phyloP scores from a whole-genome alignment of 2,888 invertebrate species.

The Germaria angustata region DNA sequence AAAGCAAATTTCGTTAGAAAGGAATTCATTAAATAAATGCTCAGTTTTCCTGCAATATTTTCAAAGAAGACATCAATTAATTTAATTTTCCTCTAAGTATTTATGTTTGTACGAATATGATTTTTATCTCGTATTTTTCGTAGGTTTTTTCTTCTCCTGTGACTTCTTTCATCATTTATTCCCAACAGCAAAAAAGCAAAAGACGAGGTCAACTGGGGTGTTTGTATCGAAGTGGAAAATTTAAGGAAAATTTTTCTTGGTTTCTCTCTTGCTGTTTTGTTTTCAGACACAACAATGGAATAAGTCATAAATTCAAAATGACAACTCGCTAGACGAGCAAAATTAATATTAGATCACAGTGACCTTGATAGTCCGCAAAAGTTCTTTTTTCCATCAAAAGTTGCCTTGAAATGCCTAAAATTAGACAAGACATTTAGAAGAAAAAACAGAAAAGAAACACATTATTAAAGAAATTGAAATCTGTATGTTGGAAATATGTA shows the following conservation, averaged over 20 bases:
- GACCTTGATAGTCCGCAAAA: conserved; percentile 24
- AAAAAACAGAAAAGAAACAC: background rate
- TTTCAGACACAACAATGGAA: background rate
- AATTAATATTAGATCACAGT: background rate
- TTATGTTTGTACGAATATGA: no score
- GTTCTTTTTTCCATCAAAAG: background rate
- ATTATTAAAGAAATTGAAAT: background rate
- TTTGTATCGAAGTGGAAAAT: conserved; percentile 15
- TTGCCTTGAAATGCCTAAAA: conserved; percentile 15
- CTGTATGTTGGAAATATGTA: background rate
- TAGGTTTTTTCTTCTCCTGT: background rate
- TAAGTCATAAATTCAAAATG: conserved; percentile 56
- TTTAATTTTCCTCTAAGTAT: no score
- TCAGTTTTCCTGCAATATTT: no score
- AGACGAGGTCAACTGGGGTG: conserved; percentile 48
- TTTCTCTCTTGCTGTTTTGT: background rate
- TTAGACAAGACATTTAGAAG: conserved; percentile 7
- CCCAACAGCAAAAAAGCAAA: conserved; percentile 10
- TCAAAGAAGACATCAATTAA: no score
- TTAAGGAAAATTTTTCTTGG: background rate
- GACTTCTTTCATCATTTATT: conserved; percentile 25
- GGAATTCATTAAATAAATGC: no score
- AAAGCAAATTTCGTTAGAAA: no score
- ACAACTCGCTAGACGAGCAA: conserved; percentile 26
- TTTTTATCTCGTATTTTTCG: no score